Percentiles rank a stretch among this genome's conserved stretches.
Conservation (phyloP, 2,888 invertebrate species). For the Bellardia bayeri region DNA sequence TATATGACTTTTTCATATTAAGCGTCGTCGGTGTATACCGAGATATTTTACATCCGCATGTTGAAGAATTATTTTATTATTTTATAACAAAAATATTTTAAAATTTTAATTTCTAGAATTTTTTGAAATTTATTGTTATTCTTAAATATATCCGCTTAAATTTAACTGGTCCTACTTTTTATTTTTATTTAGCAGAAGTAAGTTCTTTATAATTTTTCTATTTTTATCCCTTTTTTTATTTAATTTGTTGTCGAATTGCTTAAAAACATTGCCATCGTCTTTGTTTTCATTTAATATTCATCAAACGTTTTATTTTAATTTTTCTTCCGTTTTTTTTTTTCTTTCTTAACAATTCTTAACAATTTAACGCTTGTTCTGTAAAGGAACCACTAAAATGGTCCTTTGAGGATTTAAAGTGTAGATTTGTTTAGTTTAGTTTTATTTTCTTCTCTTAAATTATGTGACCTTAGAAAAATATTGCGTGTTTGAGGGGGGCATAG, state of each 20-base stretch:
- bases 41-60: too few species aligned
- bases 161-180: constrained; percentile 27
- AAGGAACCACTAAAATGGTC: constrained; percentile 47
- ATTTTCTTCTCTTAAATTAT: not conserved
- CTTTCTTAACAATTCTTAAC: constrained; percentile 29
- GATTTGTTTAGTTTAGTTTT: constrained; percentile 27
- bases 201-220: not conserved
- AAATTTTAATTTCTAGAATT: not conserved
- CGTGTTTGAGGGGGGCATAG: not conserved
- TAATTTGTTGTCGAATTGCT: not conserved
- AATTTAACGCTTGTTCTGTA: constrained; percentile 32
- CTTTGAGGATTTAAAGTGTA: constrained; percentile 23
- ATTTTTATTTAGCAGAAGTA: not conserved
- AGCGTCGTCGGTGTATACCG: too few species aligned
- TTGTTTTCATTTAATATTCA: constrained; percentile 49
- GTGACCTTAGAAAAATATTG: not conserved
- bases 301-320: constrained; percentile 62
- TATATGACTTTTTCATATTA: too few species aligned
- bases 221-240: not conserved
- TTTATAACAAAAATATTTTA: not conserved
- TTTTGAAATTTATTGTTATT: not conserved
- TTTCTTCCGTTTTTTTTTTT: constrained; percentile 29
- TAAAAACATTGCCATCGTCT: not conserved
- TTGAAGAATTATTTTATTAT: not conserved
- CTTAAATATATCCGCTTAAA: not conserved